A percentile compares a stretch with the other conserved stretches of the same genome.
phyloP scores from a whole-genome alignment of 2,888 invertebrate genomes.

The Nematopogon swammerdamellus region DNA sequence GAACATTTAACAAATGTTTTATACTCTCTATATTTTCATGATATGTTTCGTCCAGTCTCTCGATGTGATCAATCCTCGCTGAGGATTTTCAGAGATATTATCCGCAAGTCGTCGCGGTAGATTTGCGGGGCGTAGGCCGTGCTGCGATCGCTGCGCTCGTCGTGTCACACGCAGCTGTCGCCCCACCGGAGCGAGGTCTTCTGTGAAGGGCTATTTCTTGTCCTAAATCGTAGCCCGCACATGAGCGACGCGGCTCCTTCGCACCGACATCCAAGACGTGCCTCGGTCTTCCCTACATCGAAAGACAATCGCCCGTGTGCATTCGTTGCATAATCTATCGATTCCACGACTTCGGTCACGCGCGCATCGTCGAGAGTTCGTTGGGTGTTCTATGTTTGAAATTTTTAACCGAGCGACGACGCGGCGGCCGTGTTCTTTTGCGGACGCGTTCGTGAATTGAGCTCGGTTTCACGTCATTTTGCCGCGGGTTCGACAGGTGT shows the following conservation, averaged over 20 bases:
- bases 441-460: constrained; percentile 24
- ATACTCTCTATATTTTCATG: not conserved
- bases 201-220: constrained; percentile 95
- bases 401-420: constrained; percentile 11
- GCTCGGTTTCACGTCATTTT: not conserved
- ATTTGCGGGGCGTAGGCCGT: not conserved
- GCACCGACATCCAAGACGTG: constrained; percentile 25
- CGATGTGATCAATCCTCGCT: not conserved
- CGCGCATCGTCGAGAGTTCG: constrained; percentile 11
- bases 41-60: constrained; percentile 1
- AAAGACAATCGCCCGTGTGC: constrained; percentile 14
- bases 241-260: constrained; percentile 64
- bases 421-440: constrained; percentile 26
- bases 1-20: constrained; percentile 7
- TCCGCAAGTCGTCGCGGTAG: too few relatives aligned
- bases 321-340: constrained; percentile 23
- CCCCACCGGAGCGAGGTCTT: constrained; percentile 96
- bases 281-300: constrained; percentile 7
- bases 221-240: constrained; percentile 94
- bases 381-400: constrained; percentile 5
- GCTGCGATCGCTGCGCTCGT: not conserved
- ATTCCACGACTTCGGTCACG: constrained; percentile 5
- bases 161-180: constrained; percentile 67
- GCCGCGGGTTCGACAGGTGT: not conserved
- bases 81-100: too few relatives aligned